Evolutionary conservation across 2,888 invertebrate genomes (phyloP), one percentile per base, ranked within the genome.

Genomic region (Drosophila rellima): DNA sequence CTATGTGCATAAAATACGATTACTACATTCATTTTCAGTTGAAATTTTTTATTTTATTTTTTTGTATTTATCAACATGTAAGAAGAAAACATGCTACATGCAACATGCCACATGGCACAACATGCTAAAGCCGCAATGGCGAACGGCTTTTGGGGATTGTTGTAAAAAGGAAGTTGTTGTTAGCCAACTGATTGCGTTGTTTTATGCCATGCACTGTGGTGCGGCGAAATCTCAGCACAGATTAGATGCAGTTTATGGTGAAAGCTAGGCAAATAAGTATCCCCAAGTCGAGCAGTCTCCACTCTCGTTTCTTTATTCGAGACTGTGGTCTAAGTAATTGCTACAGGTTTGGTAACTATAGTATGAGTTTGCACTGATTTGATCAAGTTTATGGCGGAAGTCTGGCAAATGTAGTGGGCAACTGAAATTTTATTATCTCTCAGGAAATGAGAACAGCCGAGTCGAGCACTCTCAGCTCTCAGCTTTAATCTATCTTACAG

Each of bases 171-270:
- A 17, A 59, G 29, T 39, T 47, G 57, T 59, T 67, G 77, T 57
- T 68, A 26, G 42, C 72, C 63, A 70, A 75, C 82, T 67, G 88
- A 81, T 82, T 84, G 75, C 57, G 44, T 35, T 80, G 66, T 51
- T 84, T 72, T 63, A 70, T 80, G 74, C 50, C 35, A 17, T 83
- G 63, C 62, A 50, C 52, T 68, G 75, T 45, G 70, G 57, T 65
- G 48, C 63, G 54, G 50, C 48, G 50, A 45, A 51, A 54, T 67
- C 40, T 51, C 47, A 45, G 33, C 80, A 59, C 68, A 84, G 82
- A 82, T 82, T 82, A 79, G 85, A 67, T 67, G 70, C 68, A 70
- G 76, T 84, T 82, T 82, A 84, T 82, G 56, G 60, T 55, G 52
- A 50, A 59, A 57, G 37, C 47, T 10, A 17, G 39, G 35, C 40